phyloP scores from a whole-genome alignment of 2,797 vertebrate species.

The Morelia viridis region DNA sequence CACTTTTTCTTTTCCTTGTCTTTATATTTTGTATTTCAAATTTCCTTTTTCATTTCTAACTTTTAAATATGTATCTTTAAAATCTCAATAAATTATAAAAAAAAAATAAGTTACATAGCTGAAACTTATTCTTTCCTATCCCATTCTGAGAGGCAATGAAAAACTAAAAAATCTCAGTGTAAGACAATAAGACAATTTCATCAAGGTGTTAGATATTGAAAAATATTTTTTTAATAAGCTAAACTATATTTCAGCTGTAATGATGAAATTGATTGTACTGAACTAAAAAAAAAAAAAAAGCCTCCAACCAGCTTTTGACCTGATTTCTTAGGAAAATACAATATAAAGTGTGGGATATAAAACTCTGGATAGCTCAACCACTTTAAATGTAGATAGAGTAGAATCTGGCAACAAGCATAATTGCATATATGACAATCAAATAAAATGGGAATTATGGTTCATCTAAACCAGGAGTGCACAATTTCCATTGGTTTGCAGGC shows the following conservation, averaged over 20 bases:
- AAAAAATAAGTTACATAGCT: neutral
- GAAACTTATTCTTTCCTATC: neutral
- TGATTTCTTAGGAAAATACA: neutral
- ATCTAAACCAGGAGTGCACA: neutral
- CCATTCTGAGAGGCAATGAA: neutral
- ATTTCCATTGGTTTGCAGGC: neutral
- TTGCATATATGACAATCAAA: neutral
- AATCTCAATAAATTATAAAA: too few relatives aligned
- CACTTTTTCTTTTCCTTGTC: too few relatives aligned
- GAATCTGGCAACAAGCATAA: neutral
- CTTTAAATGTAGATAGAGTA: neutral
- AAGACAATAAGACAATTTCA: neutral
- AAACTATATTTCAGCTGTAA: neutral
- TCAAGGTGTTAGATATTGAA: neutral
- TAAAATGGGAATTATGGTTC: neutral
- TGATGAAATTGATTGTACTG: neutral
- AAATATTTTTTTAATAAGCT: neutral
- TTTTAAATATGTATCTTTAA: too few relatives aligned
- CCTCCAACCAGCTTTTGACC: neutral
- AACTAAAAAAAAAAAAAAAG: neutral
- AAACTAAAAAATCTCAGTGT: neutral
- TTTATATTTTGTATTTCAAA: too few relatives aligned
- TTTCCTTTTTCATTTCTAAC: too few relatives aligned
- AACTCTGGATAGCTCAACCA: neutral
- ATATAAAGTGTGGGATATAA: too few relatives aligned